Percentiles rank a stretch among this genome's conserved stretches.
phyloP scores from a whole-genome alignment of 2,797 vertebrate species.

The Garrulus glandarius region DNA sequence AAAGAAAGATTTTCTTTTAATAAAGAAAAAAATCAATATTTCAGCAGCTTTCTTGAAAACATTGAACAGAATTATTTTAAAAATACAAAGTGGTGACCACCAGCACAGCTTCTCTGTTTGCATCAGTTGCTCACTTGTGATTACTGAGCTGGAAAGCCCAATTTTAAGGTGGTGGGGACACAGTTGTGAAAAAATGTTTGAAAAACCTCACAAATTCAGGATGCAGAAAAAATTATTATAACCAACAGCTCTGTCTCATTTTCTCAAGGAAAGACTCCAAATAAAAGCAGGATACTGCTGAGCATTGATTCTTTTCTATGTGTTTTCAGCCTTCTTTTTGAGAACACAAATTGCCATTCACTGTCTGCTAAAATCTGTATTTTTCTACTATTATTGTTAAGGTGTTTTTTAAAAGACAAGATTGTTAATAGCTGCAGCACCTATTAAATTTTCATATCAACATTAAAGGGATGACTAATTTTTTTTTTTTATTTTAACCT shows the following conservation, averaged over 20 bases:
- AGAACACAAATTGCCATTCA: neutral
- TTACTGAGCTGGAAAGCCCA: neutral
- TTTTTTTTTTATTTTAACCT: conserved; percentile 5
- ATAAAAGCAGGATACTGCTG: neutral
- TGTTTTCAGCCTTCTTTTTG: neutral
- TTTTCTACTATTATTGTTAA: neutral
- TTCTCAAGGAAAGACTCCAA: neutral
- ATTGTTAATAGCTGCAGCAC: neutral
- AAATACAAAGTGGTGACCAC: neutral
- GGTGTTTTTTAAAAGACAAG: neutral
- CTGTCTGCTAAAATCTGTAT: neutral
- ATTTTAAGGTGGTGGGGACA: neutral
- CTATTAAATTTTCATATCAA: neutral
- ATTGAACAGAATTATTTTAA: neutral
- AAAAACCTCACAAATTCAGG: neutral
- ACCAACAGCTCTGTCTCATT: neutral
- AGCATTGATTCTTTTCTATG: neutral
- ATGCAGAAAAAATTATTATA: neutral
- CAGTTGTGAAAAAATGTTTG: neutral
- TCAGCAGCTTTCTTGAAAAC: neutral
- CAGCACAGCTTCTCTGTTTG: neutral
- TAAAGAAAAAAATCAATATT: neutral
- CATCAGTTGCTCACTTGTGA: neutral
- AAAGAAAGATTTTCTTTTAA: neutral
- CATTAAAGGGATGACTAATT: neutral